A percentile compares a stretch with the other conserved stretches of the same genome.
Evolutionary conservation across 1,140 invertebrate species (phyloP).

Genomic region (Liolophura sinensis): DNA sequence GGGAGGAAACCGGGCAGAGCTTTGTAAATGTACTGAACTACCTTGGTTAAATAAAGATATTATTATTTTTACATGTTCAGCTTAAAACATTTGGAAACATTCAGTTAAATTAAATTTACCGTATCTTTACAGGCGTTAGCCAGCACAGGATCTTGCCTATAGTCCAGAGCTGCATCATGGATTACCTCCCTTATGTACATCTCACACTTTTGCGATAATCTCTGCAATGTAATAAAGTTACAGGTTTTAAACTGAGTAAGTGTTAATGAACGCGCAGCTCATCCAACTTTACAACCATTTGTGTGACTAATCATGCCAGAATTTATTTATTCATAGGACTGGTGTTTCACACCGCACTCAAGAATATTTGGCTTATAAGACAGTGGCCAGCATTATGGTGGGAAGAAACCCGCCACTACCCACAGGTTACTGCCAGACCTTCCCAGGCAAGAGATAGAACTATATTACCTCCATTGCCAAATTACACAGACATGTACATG

Average conservation of each 20-base stretch:
- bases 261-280: not conserved
- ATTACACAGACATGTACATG: too few species aligned
- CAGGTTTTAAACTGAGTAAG: not conserved
- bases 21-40: not conserved
- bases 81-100: conserved; percentile 11
- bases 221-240: conserved; percentile 22
- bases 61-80: too few species aligned
- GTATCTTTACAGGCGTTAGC: conserved; percentile 73
- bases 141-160: conserved; percentile 76
- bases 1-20: too few species aligned
- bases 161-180: conserved; percentile 84
- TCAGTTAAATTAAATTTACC: conserved; percentile 34
- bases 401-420: too few species aligned
- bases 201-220: conserved; percentile 73
- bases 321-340: not conserved
- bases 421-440: too few species aligned
- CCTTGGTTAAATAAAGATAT: conserved; percentile 1
- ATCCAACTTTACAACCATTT: not conserved
- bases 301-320: not conserved
- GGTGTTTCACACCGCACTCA: too few species aligned
- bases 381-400: too few species aligned
- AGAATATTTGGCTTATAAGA: too few species aligned
- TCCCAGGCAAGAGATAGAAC: too few species aligned
- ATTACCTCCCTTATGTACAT: conserved; percentile 79
- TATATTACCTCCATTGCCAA: too few species aligned